Evolutionary conservation across 23 tunicate genomes (phyloP).

Genomic region (Botrylloides violaceus): DNA sequence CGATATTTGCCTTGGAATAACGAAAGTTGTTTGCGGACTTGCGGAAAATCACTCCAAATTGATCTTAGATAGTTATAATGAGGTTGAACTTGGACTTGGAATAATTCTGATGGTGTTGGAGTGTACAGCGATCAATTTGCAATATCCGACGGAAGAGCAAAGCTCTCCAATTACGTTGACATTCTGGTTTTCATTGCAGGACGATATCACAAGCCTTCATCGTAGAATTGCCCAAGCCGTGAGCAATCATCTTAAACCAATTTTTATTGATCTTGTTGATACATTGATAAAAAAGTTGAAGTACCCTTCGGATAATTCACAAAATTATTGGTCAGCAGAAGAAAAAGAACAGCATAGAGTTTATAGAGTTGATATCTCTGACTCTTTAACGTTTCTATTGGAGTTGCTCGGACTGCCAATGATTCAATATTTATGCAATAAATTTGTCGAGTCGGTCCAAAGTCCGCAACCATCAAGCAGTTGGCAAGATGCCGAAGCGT

Average conservation of each 20-base stretch:
- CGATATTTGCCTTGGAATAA: conserved; percentile 54
- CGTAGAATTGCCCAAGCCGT: conserved; percentile 1
- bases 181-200: conserved; percentile 95
- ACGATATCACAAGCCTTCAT: conserved; percentile 47
- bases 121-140: conserved; percentile 53
- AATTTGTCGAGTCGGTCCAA: conserved; percentile 14
- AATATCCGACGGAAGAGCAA: conserved; percentile 87
- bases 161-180: conserved; percentile 91
- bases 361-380: conserved; percentile 91
- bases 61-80: conserved; percentile 48
- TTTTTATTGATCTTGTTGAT: conserved; percentile 51
- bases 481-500: conserved; percentile 82
- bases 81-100: conserved; percentile 58
- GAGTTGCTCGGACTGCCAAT: conserved; percentile 56
- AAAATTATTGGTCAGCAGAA: conserved; percentile 62
- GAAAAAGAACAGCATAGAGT: conserved; percentile 92
- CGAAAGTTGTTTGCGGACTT: conserved; percentile 77
- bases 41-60: conserved; percentile 91
- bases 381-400: conserved; percentile 80
- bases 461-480: not conserved
- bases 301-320: conserved; percentile 59
- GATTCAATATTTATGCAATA: conserved; percentile 42
- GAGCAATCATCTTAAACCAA: conserved; percentile 26
- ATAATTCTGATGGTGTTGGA: conserved; percentile 59
- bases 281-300: conserved; percentile 47